A percentile compares a stretch with the other conserved stretches of the same genome.
Evolutionary conservation across 2,797 vertebrate genomes (phyloP).

Genomic region (Danio aesculapii): DNA sequence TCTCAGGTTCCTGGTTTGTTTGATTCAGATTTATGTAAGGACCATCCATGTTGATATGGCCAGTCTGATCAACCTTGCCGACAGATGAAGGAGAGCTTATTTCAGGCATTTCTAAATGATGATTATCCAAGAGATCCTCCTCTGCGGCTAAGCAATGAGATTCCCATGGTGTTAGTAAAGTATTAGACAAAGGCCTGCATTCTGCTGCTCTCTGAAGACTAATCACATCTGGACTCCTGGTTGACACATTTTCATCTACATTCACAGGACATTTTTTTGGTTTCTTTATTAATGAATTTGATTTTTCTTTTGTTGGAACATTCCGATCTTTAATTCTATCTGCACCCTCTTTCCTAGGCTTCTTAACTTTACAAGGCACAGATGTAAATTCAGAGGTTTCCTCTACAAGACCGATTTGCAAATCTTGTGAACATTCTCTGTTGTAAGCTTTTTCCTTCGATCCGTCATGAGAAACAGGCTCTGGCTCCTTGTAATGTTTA

Average conservation of each 20-base stretch:
- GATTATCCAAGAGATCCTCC: conserved; percentile 8
- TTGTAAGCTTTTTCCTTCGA: not conserved
- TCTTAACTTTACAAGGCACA: conserved; percentile 62
- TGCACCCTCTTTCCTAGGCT: conserved; percentile 54
- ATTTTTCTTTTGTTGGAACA: conserved; percentile 9
- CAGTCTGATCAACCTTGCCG: conserved; percentile 2
- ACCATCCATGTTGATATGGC: not conserved
- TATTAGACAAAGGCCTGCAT: conserved; percentile 2
- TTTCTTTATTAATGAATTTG: conserved; percentile 38
- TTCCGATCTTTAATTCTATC: conserved; percentile 57
- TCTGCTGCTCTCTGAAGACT: not conserved
- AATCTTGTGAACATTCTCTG: not conserved
- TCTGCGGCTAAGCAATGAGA: not conserved
- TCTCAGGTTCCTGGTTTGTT: conserved; percentile 8
- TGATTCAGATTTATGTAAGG: not conserved
- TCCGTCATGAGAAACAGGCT: not conserved
- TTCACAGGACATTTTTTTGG: conserved; percentile 32
- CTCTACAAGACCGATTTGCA: conserved; percentile 24
- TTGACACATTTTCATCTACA: conserved; percentile 15
- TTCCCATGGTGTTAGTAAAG: not conserved
- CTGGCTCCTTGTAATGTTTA: conserved; percentile 27
- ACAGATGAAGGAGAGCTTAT: not conserved
- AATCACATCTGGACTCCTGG: conserved; percentile 11
- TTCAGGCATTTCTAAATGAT: not conserved
- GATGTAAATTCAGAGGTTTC: not conserved